Conservation (phyloP, 2,797 vertebrate species). For the Dryobates pubescens region DNA sequence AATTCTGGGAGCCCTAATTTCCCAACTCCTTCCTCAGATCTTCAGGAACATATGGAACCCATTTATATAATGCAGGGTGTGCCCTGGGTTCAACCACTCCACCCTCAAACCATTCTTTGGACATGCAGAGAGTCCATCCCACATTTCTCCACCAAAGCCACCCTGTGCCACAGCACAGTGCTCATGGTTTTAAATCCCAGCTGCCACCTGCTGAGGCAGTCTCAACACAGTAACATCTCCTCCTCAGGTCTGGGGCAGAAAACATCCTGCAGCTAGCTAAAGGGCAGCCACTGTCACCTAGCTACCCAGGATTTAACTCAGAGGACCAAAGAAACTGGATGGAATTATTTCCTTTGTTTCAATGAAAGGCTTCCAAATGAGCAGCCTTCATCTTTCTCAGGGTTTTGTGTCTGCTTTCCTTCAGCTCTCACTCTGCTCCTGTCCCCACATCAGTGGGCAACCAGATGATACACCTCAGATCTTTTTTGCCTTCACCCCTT, state of each 20-base stretch:
- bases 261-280: not conserved
- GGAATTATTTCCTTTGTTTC: not conserved
- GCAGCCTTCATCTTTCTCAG: not conserved
- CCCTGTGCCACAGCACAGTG: accelerated
- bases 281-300: not conserved
- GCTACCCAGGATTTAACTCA: not conserved
- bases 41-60: too few species aligned
- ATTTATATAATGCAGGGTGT: too few species aligned
- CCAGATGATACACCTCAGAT: not conserved
- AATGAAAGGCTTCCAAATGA: not conserved
- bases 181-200: not conserved
- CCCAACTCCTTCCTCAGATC: too few species aligned
- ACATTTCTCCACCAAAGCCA: not conserved
- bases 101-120: not conserved
- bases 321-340: not conserved
- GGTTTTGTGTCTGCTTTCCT: not conserved
- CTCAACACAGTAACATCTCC: not conserved
- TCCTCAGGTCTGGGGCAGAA: not conserved
- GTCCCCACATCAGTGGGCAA: not conserved
- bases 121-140: too few species aligned
- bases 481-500: not conserved
- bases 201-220: not conserved
- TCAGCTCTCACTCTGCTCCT: not conserved
- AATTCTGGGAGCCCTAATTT: too few species aligned
- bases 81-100: not conserved